Evolutionary conservation across 1,140 invertebrate species (phyloP), one percentile per base, ranked within the genome.

Genomic region (Anadara kagoshimensis): DNA sequence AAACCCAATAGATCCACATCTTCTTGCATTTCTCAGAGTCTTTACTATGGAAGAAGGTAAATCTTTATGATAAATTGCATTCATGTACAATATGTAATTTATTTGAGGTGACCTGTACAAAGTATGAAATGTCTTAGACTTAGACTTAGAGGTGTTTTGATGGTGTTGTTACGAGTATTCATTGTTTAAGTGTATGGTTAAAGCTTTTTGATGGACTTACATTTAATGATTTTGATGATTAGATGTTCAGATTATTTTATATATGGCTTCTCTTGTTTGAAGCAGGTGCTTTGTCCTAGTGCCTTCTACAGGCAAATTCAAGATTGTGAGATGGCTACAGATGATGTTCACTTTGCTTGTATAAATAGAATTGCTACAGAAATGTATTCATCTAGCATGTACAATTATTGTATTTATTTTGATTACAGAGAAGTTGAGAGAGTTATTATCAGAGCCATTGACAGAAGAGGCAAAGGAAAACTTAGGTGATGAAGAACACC

Each of bases 11-110:
- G 92, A 93, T 53, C 91, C 92, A 1, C 90, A 93, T 73, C 83
- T 97, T 41, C 84, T 96, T 44, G 93, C 93, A 0, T 97, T 96
- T 87, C 91, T 96, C 16, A 89, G 95, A 69, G 92, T 97, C 67
- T 95, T 96, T 84, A 94, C 92, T 85, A 96, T 96, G 95, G 92
- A 92, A 80, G 91, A 94, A 90, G 92, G 92, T 80, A 62, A 68
- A 54, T 54, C 5, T 58, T 43, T 66, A 41, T 64, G 10, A 51
- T 22, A 4, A 22, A 10, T 4, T 51, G 20, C 16, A 16, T 10
- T 4, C 49, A 18, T 2, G 49, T 22, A 51, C 1, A 51, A 22
- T n/a, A n/a, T n/a, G n/a, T n/a, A n/a, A n/a, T n/a, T n/a, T n/a
- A n/a, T n/a, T n/a, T n/a, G n/a, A n/a, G n/a, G n/a, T n/a, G n/a